Evolutionary conservation across 2,113 vertebrate genomes (phyloP).

Genomic region (Cnemophilus loriae): DNA sequence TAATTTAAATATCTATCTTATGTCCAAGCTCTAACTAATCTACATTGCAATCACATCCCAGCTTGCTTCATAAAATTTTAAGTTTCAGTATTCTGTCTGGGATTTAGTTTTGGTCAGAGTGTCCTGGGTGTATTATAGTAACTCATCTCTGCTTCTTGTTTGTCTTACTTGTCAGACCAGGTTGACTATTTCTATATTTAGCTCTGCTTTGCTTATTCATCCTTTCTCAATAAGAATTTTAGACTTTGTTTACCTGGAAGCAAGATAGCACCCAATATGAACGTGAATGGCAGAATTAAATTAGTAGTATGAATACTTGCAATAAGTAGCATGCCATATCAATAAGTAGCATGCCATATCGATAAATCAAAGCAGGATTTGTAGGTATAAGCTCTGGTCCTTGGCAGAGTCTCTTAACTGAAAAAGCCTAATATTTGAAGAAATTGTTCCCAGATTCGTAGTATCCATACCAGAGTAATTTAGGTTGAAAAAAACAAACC

Average conservation of each 20-base stretch:
- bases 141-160: background rate
- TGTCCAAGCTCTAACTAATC: background rate
- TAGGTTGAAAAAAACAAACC: fast-evolving
- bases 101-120: background rate
- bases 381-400: background rate
- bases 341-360: background rate
- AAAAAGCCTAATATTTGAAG: background rate
- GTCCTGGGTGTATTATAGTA: background rate
- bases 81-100: background rate
- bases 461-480: background rate
- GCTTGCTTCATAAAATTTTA: background rate
- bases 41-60: background rate
- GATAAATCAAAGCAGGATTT: background rate
- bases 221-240: background rate
- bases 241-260: background rate
- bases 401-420: background rate
- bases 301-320: background rate
- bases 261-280: background rate
- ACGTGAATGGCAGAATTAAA: background rate
- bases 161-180: background rate
- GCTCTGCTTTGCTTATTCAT: background rate
- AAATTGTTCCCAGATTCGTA: background rate
- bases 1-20: background rate
- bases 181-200: background rate
- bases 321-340: background rate